phyloP scores from a whole-genome alignment of 2,888 invertebrate genomes.

The Ophion slaviceki region DNA sequence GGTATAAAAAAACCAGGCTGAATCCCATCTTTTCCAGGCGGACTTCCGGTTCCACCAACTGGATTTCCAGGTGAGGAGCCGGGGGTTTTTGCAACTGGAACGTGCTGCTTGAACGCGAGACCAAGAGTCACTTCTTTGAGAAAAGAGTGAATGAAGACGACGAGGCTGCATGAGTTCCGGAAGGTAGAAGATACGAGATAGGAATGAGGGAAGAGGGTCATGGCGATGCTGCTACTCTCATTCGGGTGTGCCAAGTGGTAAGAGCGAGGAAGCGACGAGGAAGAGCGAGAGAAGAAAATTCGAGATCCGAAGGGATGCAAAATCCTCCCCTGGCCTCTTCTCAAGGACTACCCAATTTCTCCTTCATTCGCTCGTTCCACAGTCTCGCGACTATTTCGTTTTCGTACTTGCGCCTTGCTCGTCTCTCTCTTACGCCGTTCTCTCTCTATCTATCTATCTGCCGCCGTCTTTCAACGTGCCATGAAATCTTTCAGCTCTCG shows the following conservation, averaged over 20 bases:
- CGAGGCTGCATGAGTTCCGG: background rate
- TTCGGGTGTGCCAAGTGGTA: constrained; percentile 17
- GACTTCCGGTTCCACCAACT: background rate
- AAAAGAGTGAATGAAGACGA: background rate
- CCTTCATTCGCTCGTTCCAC: constrained; percentile 48
- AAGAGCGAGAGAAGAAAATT: constrained; percentile 61
- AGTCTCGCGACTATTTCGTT: constrained; percentile 40
- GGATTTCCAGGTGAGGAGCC: background rate
- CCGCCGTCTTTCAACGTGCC: background rate
- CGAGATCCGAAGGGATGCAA: constrained; percentile 78
- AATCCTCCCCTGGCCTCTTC: constrained; percentile 68
- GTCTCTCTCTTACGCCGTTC: background rate
- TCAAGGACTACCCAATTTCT: constrained; percentile 56
- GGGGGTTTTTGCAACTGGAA: background rate
- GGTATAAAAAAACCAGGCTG: background rate
- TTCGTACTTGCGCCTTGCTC: constrained; percentile 1
- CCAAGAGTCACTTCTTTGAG: background rate
- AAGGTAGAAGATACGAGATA: background rate
- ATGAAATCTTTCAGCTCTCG: constrained; percentile 12
- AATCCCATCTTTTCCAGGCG: background rate
- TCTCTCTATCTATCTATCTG: background rate
- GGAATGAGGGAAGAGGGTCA: constrained; percentile 12
- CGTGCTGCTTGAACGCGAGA: background rate
- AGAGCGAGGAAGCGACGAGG: constrained; percentile 52
- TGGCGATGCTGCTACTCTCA: constrained; percentile 8